Evolutionary conservation across 2,113 vertebrate genomes (phyloP), one percentile per base, ranked within the genome.

Genomic region (Toxotes jaculatrix): DNA sequence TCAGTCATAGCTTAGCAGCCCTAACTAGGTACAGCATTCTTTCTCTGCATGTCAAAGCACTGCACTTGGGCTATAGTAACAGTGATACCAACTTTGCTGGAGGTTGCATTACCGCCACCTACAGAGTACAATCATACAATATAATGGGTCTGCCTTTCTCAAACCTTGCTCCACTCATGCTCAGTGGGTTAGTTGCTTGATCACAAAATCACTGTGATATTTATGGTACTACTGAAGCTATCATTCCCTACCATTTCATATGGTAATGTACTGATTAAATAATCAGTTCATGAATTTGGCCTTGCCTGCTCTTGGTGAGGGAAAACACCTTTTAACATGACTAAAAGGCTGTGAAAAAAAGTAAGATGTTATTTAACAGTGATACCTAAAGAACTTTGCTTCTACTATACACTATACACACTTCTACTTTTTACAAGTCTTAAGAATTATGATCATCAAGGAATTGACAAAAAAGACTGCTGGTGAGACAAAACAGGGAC

Each of bases 231-330:
- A 51, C 8, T 43, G 45, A 69, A 69, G 23, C 19, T 27, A 71
- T 60, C 43, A 21, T 23, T 60, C 36, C 21, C 6, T 19, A 31
- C 16, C 7, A 27, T 70, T 38, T 40, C 40, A 68, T 56, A 55
- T 74, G 34, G 12, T 36, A 56, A 74, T 85, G 51, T 55, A 3
- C 51, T 60, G n/a, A 43, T 63, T 36, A 27, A 74, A 31, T 61
- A 21, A 72, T 66, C 19, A 40, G 27, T n/a, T 82, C 32, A 71
- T 19, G 14, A 74, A 67, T 55, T 5, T 12, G 14, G 27, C 12
- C 21, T 34, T 23, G 6, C 23, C 34, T 62, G 45, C 19, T 55
- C 36, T 31, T 21, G 31, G n/a, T 16, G 32, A 68, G 40, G 16
- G 64, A 49, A 32, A 63, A 61, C n/a, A 16, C 4, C 1, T n/a